These are phyloP conservation scores for Cyprinodon brontotheroides DNA, from an alignment of 2,113 vertebrate species.

Conservation along the genomic window DNA sequence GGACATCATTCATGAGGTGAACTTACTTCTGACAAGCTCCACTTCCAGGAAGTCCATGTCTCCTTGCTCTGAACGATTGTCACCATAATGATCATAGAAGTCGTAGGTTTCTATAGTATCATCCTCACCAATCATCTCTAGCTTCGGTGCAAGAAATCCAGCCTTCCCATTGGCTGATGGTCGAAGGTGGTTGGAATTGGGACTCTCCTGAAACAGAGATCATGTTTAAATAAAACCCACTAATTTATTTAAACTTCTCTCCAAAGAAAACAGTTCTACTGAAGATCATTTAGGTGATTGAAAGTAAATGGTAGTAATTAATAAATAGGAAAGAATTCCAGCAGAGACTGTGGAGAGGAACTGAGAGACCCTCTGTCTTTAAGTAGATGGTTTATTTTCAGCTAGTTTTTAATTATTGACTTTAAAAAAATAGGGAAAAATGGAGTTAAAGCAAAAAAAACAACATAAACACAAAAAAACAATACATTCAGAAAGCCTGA, in stretches of 20 bases:
- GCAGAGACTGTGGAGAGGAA: no score
- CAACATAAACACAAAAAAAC: no score
- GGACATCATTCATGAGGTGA: not conserved
- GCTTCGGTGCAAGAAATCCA: slow-evolving; percentile 69
- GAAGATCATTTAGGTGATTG: not conserved
- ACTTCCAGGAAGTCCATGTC: slow-evolving; percentile 85
- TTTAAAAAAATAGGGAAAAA: not conserved
- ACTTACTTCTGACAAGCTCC: slow-evolving; percentile 87
- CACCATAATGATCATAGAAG: slow-evolving; percentile 66
- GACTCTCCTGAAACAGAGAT: slow-evolving; percentile 54
- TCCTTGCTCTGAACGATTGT: slow-evolving; percentile 81
- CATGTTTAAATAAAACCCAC: not conserved
- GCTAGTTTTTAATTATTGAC: no score
- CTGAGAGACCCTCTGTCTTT: no score
- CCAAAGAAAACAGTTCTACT: not conserved
- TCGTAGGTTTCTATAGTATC: slow-evolving; percentile 79
- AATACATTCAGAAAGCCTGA: not conserved
- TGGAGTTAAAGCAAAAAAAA: not conserved
- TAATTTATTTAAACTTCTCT: not conserved
- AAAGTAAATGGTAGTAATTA: not conserved
- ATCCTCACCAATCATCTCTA: slow-evolving; percentile 82
- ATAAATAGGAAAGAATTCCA: not conserved
- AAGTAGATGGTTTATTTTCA: no score
- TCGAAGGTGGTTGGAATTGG: slow-evolving; percentile 58
- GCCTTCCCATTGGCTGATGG: slow-evolving; percentile 57